These are phyloP conservation scores for Axea sp. DNA, from an alignment of 2,888 invertebrate species.

Conservation along the genomic window DNA sequence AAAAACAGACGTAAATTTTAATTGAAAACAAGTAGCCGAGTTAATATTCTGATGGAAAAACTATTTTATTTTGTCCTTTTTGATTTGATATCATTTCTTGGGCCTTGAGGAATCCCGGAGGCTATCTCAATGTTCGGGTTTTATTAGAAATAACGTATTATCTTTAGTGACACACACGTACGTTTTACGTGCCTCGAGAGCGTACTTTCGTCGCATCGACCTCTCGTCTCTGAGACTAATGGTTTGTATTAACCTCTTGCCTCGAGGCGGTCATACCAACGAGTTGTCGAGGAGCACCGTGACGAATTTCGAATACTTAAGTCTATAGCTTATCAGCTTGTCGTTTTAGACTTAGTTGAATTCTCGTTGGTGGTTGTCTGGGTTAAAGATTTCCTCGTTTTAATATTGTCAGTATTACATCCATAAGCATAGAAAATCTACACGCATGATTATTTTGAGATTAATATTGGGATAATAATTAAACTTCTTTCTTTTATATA, in stretches of 20 bases:
- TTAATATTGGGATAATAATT: too few relatives aligned
- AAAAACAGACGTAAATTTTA: too few relatives aligned
- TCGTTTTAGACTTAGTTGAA: too few relatives aligned
- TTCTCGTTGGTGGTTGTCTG: too few relatives aligned
- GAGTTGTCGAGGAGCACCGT: conserved; percentile 49
- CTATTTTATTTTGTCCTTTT: too few relatives aligned
- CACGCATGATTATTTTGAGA: too few relatives aligned
- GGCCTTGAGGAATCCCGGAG: conserved; percentile 14
- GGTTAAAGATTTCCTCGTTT: too few relatives aligned
- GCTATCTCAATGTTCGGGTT: conserved; percentile 46
- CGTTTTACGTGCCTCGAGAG: conserved; percentile 57
- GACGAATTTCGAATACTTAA: conserved; percentile 44
- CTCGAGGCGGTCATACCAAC: conserved; percentile 47
- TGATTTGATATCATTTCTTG: conserved; percentile 5
- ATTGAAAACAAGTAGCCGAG: too few relatives aligned
- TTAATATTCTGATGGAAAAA: neutral
- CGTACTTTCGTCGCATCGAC: conserved; percentile 64
- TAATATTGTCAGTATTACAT: too few relatives aligned
- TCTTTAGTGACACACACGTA: conserved; percentile 52
- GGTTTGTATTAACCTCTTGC: conserved; percentile 67
- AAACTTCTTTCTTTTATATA: too few relatives aligned
- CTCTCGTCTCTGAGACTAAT: conserved; percentile 66
- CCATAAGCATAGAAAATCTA: too few relatives aligned
- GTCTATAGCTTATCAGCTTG: too few relatives aligned
- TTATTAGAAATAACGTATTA: conserved; percentile 58